These are phyloP conservation scores for Sternarchorhynchus goeldii DNA, from an alignment of 2,797 vertebrate species.

Conservation along the genomic window DNA sequence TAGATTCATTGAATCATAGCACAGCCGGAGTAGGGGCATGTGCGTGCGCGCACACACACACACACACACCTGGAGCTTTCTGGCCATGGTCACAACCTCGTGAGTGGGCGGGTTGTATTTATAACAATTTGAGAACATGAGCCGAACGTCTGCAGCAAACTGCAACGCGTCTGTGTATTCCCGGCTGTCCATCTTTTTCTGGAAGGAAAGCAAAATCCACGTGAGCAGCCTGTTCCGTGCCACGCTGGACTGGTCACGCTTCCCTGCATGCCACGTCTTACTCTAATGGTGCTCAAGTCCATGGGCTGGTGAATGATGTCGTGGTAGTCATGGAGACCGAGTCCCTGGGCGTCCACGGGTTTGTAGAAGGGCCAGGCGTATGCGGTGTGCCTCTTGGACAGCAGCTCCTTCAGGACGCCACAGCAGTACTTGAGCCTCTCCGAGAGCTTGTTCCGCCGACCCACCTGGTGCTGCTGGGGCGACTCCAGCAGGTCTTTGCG, in stretches of 20 bases:
- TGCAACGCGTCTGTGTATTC: conserved; percentile 81
- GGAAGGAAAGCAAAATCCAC: conserved; percentile 1
- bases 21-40: background rate
- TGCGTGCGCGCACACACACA: background rate
- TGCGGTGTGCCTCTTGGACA: conserved; percentile 83
- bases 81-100: conserved; percentile 88
- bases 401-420: conserved; percentile 87
- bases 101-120: conserved; percentile 83
- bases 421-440: conserved; percentile 80
- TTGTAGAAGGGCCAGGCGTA: conserved; percentile 91
- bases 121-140: conserved; percentile 94
- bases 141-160: conserved; percentile 88
- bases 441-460: conserved; percentile 67
- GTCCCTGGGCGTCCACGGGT: conserved; percentile 72
- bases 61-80: conserved; percentile 84
- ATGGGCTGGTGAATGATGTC: conserved; percentile 81
- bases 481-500: conserved; percentile 75
- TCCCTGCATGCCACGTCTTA: conserved; percentile 58
- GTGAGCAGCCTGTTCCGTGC: background rate
- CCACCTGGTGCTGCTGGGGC: conserved; percentile 63
- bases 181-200: conserved; percentile 87
- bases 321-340: conserved; percentile 79
- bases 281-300: conserved; percentile 86
- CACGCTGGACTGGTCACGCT: background rate
- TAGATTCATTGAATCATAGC: background rate